Evolutionary conservation across 2,888 invertebrate genomes (phyloP).

Genomic region (Encarsia formosa): DNA sequence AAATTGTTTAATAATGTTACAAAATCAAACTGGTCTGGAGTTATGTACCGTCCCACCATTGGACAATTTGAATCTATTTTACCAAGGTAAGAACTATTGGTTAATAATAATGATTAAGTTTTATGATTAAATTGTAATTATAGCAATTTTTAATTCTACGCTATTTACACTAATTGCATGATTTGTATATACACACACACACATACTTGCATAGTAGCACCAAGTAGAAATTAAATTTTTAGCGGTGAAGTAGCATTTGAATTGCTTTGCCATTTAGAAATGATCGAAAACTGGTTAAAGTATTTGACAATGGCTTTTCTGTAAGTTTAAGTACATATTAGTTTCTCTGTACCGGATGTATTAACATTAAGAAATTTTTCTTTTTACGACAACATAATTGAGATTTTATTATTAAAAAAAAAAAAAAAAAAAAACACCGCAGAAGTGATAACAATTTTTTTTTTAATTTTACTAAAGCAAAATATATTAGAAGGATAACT

Average conservation of each 20-base stretch:
- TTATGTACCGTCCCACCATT: conserved; percentile 19
- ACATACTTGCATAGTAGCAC: conserved; percentile 42
- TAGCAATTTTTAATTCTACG: conserved; percentile 32
- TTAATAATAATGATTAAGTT: conserved; percentile 33
- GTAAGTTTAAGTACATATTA: conserved; percentile 20
- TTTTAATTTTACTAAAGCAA: conserved; percentile 12
- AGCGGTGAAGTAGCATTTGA: conserved; percentile 27
- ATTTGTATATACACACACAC: conserved; percentile 41
- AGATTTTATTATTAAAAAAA: not conserved
- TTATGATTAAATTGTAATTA: conserved; percentile 27
- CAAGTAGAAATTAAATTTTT: conserved; percentile 38
- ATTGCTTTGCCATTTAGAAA: conserved; percentile 8
- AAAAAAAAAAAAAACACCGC: too few species aligned
- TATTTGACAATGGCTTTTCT: not conserved
- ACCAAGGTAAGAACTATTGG: conserved; percentile 32
- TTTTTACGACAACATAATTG: too few species aligned
- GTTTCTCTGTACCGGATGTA: conserved; percentile 4
- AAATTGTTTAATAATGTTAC: conserved; percentile 43
- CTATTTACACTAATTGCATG: conserved; percentile 37
- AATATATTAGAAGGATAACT: conserved; percentile 16
- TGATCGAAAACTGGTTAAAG: not conserved
- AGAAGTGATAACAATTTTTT: too few species aligned
- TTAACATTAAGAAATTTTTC: too few species aligned
- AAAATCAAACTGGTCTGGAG: conserved; percentile 38
- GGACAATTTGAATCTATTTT: conserved; percentile 31